phyloP scores from a whole-genome alignment of 2,797 vertebrate species.

The Pseudochirops cupreus region DNA sequence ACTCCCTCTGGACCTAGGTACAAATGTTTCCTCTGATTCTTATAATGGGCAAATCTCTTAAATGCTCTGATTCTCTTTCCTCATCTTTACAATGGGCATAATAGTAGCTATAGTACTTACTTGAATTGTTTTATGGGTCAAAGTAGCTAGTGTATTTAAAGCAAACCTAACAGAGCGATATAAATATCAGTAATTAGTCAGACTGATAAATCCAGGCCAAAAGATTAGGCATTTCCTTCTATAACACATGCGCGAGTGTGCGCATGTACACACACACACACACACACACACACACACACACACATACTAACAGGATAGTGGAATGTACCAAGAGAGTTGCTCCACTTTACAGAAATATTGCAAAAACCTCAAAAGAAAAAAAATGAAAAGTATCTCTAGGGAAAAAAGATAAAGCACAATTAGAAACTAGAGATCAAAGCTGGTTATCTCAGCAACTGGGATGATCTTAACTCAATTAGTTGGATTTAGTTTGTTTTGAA shows the following conservation, averaged over 20 bases:
- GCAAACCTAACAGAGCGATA: neutral
- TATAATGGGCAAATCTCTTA: neutral
- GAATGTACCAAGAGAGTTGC: neutral
- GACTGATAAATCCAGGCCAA: neutral
- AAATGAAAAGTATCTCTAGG: neutral
- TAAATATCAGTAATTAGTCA: neutral
- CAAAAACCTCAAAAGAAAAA: constrained; percentile 7
- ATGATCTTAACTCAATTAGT: neutral
- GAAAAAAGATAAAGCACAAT: neutral
- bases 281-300: neutral
- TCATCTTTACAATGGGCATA: neutral
- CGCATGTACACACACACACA: neutral
- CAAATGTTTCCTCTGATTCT: neutral
- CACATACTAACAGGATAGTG: neutral
- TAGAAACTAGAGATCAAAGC: neutral
- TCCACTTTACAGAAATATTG: neutral
- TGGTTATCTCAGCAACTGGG: neutral
- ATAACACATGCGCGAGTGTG: too few relatives aligned
- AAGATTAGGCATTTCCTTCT: neutral
- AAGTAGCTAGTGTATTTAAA: neutral
- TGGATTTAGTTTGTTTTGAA: neutral
- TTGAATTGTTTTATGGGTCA: neutral
- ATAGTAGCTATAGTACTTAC: neutral
- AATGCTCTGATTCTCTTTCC: neutral
- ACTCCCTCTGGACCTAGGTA: neutral